Evolutionary conservation across 2,797 vertebrate genomes (phyloP).

Genomic region (Manis javanica): DNA sequence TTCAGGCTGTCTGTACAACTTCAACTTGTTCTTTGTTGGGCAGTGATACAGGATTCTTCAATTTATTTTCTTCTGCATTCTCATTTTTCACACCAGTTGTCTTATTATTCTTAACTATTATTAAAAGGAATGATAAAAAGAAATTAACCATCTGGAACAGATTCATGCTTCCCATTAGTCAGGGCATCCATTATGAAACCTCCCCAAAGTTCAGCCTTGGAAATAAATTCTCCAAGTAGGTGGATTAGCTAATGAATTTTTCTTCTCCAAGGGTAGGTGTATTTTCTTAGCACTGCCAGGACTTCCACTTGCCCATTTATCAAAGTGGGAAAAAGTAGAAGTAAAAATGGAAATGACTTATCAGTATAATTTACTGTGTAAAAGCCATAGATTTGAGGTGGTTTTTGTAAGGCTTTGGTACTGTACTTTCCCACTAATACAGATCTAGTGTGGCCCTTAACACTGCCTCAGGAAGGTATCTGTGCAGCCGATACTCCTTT

Average conservation of each 20-base stretch:
- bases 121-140: constrained; percentile 81
- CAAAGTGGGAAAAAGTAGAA: constrained; percentile 33
- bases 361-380: constrained; percentile 43
- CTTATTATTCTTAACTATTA: constrained; percentile 79
- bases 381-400: neutral
- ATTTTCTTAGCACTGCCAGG: constrained; percentile 29
- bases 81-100: constrained; percentile 75
- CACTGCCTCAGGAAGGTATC: neutral
- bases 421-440: neutral
- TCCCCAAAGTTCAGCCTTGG: constrained; percentile 75
- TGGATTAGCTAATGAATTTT: constrained; percentile 79
- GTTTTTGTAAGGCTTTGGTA: neutral
- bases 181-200: constrained; percentile 71
- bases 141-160: constrained; percentile 81
- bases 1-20: neutral
- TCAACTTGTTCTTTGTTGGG: constrained; percentile 33
- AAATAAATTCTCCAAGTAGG: constrained; percentile 77
- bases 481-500: neutral
- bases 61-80: constrained; percentile 55
- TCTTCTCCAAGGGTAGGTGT: constrained; percentile 41
- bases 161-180: constrained; percentile 77
- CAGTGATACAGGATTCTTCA: constrained; percentile 26
- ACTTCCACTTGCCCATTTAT: constrained; percentile 50
- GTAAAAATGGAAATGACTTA: neutral
- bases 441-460: neutral